Evolutionary conservation across 2,888 invertebrate genomes (phyloP).

Genomic region (Vesta saturnalis): DNA sequence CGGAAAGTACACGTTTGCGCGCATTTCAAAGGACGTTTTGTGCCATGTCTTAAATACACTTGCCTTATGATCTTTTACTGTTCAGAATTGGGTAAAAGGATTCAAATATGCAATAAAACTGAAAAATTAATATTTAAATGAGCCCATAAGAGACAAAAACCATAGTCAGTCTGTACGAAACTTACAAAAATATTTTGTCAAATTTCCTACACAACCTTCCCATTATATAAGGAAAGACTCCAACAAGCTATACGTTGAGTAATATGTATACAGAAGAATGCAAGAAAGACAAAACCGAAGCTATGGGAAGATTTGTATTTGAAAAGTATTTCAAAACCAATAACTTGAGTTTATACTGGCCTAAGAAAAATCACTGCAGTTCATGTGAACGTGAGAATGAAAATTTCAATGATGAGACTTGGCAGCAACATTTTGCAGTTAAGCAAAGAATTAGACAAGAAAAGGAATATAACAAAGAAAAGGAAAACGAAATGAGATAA

Average conservation of each 20-base stretch:
- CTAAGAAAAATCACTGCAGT: background rate
- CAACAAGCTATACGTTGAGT: background rate
- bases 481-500: background rate
- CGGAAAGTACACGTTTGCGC: too few species aligned
- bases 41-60: background rate
- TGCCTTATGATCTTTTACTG: background rate
- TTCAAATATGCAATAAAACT: background rate
- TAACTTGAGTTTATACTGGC: background rate
- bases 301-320: background rate
- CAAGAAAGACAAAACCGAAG: too few species aligned
- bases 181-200: background rate
- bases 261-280: background rate
- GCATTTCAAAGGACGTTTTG: background rate
- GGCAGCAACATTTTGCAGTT: background rate
- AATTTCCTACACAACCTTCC: background rate
- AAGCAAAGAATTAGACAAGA: background rate
- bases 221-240: conserved; percentile 7
- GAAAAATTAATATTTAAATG: background rate
- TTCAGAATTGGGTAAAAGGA: background rate
- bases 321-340: background rate
- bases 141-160: background rate
- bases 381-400: background rate
- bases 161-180: background rate
- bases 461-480: background rate
- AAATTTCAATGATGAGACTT: background rate